Percentiles rank a stretch among this genome's conserved stretches.
These are phyloP conservation scores for Chrosomus eos DNA, from an alignment of 2,797 vertebrate genomes.

Conservation along the genomic window DNA sequence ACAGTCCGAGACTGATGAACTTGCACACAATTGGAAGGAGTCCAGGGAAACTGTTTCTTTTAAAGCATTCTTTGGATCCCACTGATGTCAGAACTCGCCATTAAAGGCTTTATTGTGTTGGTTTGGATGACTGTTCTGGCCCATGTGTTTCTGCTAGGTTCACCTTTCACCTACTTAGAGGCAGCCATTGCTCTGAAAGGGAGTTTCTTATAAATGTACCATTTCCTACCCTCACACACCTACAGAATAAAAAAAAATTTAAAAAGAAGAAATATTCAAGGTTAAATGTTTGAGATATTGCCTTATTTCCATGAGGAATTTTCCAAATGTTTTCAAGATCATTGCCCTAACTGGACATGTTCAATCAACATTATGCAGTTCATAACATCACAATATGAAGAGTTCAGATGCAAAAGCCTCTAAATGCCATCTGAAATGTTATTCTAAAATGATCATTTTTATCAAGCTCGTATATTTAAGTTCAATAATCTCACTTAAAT, in stretches of 20 bases:
- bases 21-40: conserved; percentile 77
- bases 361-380: background rate
- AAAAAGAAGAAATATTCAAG: background rate
- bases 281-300: background rate
- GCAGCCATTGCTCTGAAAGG: background rate
- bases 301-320: background rate
- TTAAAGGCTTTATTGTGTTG: conserved; percentile 61
- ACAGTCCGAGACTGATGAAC: conserved; percentile 66
- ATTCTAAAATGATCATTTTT: no score
- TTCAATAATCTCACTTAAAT: no score
- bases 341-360: conserved; percentile 11
- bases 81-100: conserved; percentile 71
- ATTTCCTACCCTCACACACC: background rate
- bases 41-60: conserved; percentile 67
- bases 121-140: conserved; percentile 53
- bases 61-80: conserved; percentile 62
- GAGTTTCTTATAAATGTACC: background rate
- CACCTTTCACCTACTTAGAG: conserved; percentile 72
- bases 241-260: background rate
- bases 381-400: background rate
- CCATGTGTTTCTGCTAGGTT: conserved; percentile 49
- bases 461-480: no score
- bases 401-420: no score
- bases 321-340: background rate
- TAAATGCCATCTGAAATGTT: no score